Conservation (phyloP, 2,113 vertebrate species). For the Miniopterus natalensis region DNA sequence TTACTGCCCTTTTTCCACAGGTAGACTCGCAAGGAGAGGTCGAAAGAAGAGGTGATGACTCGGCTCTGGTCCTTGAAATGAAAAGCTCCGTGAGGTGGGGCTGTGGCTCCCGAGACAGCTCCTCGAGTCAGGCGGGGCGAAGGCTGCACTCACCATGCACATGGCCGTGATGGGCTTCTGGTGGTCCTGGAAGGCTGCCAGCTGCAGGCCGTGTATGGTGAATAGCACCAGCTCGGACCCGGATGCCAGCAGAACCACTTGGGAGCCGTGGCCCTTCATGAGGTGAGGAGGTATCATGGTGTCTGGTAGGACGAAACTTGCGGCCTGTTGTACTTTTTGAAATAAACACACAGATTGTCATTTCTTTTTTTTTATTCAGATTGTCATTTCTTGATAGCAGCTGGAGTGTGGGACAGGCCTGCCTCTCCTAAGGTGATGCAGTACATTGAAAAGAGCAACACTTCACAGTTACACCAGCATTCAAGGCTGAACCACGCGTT, state of each 20-base stretch:
- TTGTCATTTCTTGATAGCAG: background rate
- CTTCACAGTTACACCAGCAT: background rate
- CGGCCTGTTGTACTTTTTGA: slow-evolving; percentile 86
- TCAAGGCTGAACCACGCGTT: background rate
- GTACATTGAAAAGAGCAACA: background rate
- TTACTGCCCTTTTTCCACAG: slow-evolving; percentile 86
- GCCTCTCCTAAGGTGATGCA: background rate
- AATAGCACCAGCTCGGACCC: slow-evolving; percentile 83
- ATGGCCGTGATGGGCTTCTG: slow-evolving; percentile 87
- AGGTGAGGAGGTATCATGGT: slow-evolving; percentile 72
- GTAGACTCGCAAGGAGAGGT: slow-evolving; percentile 87
- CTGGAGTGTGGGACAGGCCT: background rate
- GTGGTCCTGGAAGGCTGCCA: slow-evolving; percentile 91
- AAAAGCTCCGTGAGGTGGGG: background rate
- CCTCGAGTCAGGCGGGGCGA: fast-evolving
- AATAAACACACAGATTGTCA: background rate
- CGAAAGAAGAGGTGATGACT: slow-evolving; percentile 89
- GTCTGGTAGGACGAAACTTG: slow-evolving; percentile 82
- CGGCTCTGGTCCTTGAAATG: slow-evolving; percentile 85
- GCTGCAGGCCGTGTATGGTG: slow-evolving; percentile 87
- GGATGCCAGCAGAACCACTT: slow-evolving; percentile 84
- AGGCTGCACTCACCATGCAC: slow-evolving; percentile 89
- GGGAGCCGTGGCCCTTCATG: slow-evolving; percentile 86
- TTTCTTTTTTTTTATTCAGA: background rate
- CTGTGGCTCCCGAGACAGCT: background rate